These are phyloP conservation scores for Meloidogyne floridensis DNA, from an alignment of 1,140 invertebrate species.

Conservation along the genomic window DNA sequence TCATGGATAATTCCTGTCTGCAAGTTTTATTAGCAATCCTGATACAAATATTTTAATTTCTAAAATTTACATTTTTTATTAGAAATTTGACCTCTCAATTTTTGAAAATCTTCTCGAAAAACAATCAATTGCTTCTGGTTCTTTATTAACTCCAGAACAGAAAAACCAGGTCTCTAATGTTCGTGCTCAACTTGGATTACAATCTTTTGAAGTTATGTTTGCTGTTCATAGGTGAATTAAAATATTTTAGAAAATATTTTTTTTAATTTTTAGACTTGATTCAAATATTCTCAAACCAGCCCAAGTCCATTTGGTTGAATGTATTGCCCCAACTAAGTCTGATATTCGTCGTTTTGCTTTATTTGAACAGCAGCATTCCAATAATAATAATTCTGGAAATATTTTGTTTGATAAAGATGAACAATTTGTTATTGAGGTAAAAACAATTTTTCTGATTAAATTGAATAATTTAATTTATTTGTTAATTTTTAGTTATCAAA, in stretches of 20 bases:
- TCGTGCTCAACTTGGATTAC: slow-evolving; percentile 33
- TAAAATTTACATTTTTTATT: background rate
- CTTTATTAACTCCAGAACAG: slow-evolving; percentile 31
- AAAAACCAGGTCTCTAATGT: slow-evolving; percentile 15
- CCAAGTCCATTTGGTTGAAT: slow-evolving; percentile 33
- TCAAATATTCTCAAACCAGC: slow-evolving; percentile 32
- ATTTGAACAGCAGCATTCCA: slow-evolving; percentile 33
- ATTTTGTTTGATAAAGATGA: slow-evolving; percentile 42
- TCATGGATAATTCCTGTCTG: no score
- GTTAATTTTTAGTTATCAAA: slow-evolving; percentile 38
- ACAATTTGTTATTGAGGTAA: slow-evolving; percentile 46
- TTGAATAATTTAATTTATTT: background rate
- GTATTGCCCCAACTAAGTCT: slow-evolving; percentile 43
- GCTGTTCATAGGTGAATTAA: slow-evolving; percentile 30
- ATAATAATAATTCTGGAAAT: background rate
- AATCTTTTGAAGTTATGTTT: slow-evolving; percentile 45
- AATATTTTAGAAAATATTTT: background rate
- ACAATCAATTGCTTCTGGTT: background rate
- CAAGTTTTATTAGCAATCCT: no score
- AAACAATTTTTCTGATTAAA: background rate
- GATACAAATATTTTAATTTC: background rate
- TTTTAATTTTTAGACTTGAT: slow-evolving; percentile 39
- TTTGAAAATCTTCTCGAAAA: slow-evolving; percentile 27
- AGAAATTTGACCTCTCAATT: slow-evolving; percentile 27
- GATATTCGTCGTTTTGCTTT: slow-evolving; percentile 42